A percentile compares a stretch with the other conserved stretches of the same genome.
phyloP scores from a whole-genome alignment of 2,888 invertebrate genomes.

The Stenurella melanura region DNA sequence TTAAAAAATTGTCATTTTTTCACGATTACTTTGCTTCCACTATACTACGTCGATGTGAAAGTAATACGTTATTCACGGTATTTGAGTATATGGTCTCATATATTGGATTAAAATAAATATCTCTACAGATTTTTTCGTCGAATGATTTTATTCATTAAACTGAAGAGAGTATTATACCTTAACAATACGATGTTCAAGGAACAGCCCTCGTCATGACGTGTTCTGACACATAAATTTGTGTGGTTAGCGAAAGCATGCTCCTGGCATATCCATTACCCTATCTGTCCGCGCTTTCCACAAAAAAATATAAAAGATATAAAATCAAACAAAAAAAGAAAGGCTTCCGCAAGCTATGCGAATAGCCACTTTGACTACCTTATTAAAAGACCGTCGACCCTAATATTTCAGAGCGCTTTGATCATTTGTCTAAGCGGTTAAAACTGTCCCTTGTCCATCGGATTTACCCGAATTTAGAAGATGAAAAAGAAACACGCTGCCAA shows the following conservation, averaged over 20 bases:
- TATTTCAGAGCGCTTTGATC: slow-evolving; percentile 23
- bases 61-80: too few species aligned
- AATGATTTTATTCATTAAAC: neutral
- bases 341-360: neutral
- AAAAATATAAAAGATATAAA: slow-evolving; percentile 3
- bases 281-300: neutral
- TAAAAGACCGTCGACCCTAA: slow-evolving; percentile 14
- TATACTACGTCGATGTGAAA: too few species aligned
- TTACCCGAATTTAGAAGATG: neutral
- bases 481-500: slow-evolving; percentile 5
- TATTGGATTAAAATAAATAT: too few species aligned
- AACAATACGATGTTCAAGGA: neutral
- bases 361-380: slow-evolving; percentile 21
- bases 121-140: too few species aligned
- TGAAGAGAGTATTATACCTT: neutral
- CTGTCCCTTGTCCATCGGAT: slow-evolving; percentile 1
- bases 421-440: slow-evolving; percentile 10
- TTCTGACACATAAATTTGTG: neutral
- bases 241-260: slow-evolving; percentile 7
- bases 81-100: too few species aligned
- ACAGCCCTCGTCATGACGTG: neutral
- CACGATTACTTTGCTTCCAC: too few species aligned
- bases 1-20: too few species aligned
- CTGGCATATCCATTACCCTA: neutral
- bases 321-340: neutral